A percentile compares a stretch with the other conserved stretches of the same genome.
These are phyloP conservation scores for Gallinago stenura DNA, from an alignment of 2,797 vertebrate genomes.

Conservation along the genomic window DNA sequence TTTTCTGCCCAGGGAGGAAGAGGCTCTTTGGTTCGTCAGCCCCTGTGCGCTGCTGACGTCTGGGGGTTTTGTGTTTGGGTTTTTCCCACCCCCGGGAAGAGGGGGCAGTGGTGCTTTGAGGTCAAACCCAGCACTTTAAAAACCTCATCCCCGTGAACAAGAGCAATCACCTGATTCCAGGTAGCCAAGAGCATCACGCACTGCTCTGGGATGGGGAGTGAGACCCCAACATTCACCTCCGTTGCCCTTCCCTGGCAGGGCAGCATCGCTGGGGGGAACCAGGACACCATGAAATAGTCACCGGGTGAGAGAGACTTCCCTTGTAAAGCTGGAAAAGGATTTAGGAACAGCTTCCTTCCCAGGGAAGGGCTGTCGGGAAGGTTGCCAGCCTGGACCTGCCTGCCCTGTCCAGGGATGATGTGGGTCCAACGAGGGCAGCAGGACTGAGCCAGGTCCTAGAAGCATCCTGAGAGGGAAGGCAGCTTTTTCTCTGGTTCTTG, in stretches of 20 bases:
- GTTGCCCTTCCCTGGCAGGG: background rate
- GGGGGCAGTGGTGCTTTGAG: background rate
- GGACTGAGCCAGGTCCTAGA: background rate
- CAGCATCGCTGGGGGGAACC: background rate
- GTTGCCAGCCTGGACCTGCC: background rate
- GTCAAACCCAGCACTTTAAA: background rate
- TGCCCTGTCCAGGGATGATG: background rate
- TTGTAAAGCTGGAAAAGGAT: background rate
- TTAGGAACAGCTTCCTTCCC: background rate
- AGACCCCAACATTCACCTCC: background rate
- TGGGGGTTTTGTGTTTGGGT: rapidly evolving
- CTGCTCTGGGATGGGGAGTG: background rate
- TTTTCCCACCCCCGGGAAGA: background rate
- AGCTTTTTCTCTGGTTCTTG: background rate
- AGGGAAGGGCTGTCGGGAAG: background rate
- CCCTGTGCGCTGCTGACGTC: rapidly evolving
- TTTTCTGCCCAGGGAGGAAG: slow-evolving; percentile 57
- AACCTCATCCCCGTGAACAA: rapidly evolving
- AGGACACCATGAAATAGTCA: background rate
- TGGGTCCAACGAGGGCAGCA: background rate
- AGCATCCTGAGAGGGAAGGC: background rate
- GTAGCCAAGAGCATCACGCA: background rate
- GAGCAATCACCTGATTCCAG: background rate
- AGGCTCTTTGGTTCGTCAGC: background rate
- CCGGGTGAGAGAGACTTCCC: background rate